Evolutionary conservation across 2,888 invertebrate genomes (phyloP).

Genomic region (Mimachlamys varia): DNA sequence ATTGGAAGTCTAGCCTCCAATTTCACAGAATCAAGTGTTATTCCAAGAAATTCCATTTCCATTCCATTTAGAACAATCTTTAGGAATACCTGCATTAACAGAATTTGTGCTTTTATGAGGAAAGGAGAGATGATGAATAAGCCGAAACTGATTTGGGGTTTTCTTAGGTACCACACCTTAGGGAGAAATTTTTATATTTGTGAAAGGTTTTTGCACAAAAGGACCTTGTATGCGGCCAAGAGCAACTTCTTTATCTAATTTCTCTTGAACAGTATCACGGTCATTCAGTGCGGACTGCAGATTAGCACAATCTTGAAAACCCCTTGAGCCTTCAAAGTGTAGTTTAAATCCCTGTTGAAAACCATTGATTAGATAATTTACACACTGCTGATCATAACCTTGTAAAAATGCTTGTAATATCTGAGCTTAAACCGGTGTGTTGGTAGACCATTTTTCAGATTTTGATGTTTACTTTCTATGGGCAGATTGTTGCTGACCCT

Average conservation of each 20-base stretch:
- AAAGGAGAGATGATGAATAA: constrained; percentile 46
- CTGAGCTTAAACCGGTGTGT: not conserved
- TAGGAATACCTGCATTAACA: constrained; percentile 43
- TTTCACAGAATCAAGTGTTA: constrained; percentile 32
- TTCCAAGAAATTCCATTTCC: constrained; percentile 37
- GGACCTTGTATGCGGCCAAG: constrained; percentile 37
- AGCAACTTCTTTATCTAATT: too few relatives aligned
- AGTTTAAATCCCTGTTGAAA: not conserved
- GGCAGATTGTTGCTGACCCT: not conserved
- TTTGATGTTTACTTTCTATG: not conserved
- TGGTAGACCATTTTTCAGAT: not conserved
- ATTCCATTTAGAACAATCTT: constrained; percentile 37
- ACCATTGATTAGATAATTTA: not conserved
- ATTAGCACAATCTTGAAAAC: constrained; percentile 7
- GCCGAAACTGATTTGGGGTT: not conserved
- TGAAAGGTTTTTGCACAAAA: not conserved
- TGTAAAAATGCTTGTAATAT: not conserved
- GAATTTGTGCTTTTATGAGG: not conserved
- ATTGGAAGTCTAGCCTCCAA: constrained; percentile 31
- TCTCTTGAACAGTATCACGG: not conserved
- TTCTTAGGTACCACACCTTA: constrained; percentile 43
- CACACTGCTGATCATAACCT: not conserved
- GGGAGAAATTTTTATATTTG: constrained; percentile 25
- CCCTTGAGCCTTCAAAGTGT: not conserved
- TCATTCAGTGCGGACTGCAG: not conserved